Base-by-base conservation (phyloP, 2,888 invertebrate genomes). In the Ommatoiulus sabulosus region DNA sequence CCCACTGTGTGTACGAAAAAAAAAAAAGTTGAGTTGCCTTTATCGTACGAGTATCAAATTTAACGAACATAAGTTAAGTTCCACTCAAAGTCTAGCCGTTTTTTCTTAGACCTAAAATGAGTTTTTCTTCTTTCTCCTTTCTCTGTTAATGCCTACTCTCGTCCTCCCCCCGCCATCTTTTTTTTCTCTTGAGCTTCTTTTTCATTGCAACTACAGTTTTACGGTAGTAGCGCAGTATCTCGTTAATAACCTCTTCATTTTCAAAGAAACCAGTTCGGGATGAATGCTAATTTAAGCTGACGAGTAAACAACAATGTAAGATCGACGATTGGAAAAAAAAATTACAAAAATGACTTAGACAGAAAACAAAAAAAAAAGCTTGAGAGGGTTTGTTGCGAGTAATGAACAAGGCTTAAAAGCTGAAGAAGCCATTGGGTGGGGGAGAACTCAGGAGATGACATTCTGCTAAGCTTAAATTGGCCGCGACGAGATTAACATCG, bases 211-310 rank as follows among this genome's bases (percentile, higher is more conserved):
- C 72, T 10, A 10, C 8, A 24, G n/a, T 24, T 72, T 24, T 3
- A 72, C 72, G 24, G 72, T n/a, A 24, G 24, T 72, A 72, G 24
- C 24, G 8, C 24, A 24, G 72, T 72, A 72, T 72, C 72, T 72
- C 72, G 72, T 72, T 72, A 72, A 72, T 72, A 72, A 72, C 72
- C 72, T 72, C 72, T 72, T 72, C 72, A 72, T 72, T 72, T 72
- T 24, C 24, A 72, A 72, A 24, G 10, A 24, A 72, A 72, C 72
- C 72, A 72, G 72, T 72, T 72, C 24, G 72, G 72, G 72, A 72
- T 72, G 72, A 24, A 72, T 72, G 72, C 72, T 72, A 72, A 72
- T 72, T 72, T 72, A 72, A 72, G 72, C 72, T 24, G 72, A 72
- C 72, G 24, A 24, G 72, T 72, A 72, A 72, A 72, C 72, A 72